phyloP scores from a whole-genome alignment of 2,888 invertebrate genomes.

The Bellardia pandia region DNA sequence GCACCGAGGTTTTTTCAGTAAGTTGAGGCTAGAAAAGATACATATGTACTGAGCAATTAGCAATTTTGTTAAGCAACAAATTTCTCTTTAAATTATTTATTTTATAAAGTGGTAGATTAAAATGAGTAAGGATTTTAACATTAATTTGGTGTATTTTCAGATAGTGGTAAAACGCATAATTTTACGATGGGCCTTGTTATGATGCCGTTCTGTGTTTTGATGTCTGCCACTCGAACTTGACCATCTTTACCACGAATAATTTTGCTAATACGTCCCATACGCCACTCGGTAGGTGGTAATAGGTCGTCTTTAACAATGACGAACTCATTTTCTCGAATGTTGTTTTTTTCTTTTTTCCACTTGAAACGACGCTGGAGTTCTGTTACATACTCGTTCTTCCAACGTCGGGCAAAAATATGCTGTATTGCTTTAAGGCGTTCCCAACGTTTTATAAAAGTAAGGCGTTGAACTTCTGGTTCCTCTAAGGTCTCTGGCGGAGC shows the following conservation, averaged over 20 bases:
- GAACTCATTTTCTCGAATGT: conserved; percentile 6
- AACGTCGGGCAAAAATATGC: conserved; percentile 9
- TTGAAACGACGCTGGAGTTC: conserved; percentile 28
- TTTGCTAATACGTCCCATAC: conserved; percentile 6
- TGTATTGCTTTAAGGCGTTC: conserved; percentile 1
- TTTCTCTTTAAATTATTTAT: too few species aligned
- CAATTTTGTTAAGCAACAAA: not conserved
- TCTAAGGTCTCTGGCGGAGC: conserved; percentile 3
- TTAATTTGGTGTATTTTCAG: too few species aligned
- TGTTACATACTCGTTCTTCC: conserved; percentile 25
- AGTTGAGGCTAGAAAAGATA: not conserved
- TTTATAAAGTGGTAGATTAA: too few species aligned
- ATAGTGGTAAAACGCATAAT: conserved; percentile 5
- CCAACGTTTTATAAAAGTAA: conserved; percentile 19
- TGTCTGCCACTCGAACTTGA: conserved; percentile 28
- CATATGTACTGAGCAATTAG: not conserved
- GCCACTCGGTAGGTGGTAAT: conserved; percentile 9
- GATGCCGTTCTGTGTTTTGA: conserved; percentile 30
- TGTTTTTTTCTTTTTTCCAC: conserved; percentile 18
- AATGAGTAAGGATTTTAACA: not conserved
- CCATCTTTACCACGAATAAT: conserved; percentile 3
- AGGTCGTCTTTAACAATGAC: conserved; percentile 29
- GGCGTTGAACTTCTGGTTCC: not conserved
- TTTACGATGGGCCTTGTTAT: conserved; percentile 20
- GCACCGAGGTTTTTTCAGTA: conserved; percentile 10